Base-by-base conservation (phyloP, 1,140 invertebrate genomes). In the Camponotus pennsylvanicus region DNA sequence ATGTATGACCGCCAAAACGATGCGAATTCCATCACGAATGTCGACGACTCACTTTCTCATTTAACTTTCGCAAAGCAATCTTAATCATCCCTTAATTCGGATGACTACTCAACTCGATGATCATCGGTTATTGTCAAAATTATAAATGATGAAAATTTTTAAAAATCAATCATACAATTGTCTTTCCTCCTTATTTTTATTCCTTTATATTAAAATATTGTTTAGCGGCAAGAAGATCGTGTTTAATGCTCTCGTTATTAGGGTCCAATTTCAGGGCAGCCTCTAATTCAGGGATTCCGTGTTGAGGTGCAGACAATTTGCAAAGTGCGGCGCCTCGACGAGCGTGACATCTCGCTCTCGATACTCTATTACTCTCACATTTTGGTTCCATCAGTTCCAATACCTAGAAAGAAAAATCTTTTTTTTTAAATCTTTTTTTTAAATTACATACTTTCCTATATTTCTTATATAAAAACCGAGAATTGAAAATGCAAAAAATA, bases 211-310 rank as follows among this genome's bases (percentile, higher is more conserved):
- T 76, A 64, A 93, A 94, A 75, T 92, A 92, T 83, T 89, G 85
- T 86, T 84, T 93, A 63, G 91, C 91, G 2, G 63, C 76, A 7
- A 77, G 15, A 66, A 96, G 92, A 91, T 96, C 96, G 40, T 87
- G 86, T 89, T 93, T 92, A 64, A 96, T 92, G 76, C 94, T 93
- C 69, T 95, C 92, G 91, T 96, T 95, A 78, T 95, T 92, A n/a
- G 96, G 96, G 52, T 95, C 92, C 42, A 98, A 94, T 92, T 96
- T 96, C 6, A 97, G 89, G 7, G 97, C 97, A 57, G 96, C 96
- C 92, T 97, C 96, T 94, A 97, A 96, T 95, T 98, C 98, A 85
- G 96, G 95, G 61, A 98, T 96, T 89, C 97, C 97, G 95, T 98
- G 97, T 78, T 96, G 96, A 69, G 96, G 95, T 90, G 97, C 95